These are phyloP conservation scores for Myiozetetes cayanensis DNA, from an alignment of 2,113 vertebrate species.

Conservation along the genomic window DNA sequence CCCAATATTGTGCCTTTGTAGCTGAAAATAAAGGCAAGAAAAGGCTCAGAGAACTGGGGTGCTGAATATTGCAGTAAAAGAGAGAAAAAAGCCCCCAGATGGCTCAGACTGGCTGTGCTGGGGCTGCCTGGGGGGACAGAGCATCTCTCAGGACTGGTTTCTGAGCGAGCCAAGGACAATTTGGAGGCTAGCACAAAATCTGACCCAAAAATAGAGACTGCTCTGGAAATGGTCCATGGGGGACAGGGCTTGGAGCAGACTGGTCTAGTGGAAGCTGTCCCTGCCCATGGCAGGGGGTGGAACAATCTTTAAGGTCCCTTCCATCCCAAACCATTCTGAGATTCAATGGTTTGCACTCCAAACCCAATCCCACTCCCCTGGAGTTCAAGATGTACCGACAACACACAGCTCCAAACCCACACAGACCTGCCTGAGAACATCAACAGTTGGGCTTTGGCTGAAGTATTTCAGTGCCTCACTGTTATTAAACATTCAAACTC, in stretches of 20 bases:
- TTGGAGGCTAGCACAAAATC: background rate
- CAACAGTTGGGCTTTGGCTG: background rate
- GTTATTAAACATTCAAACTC: background rate
- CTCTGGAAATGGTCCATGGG: background rate
- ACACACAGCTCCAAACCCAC: background rate
- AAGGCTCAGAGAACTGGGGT: background rate
- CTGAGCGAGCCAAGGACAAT: background rate
- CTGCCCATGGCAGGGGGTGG: background rate
- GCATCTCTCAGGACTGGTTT: background rate
- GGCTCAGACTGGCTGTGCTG: background rate
- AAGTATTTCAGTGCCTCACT: background rate
- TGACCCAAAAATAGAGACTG: background rate
- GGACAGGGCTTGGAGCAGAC: background rate
- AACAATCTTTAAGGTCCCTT: background rate
- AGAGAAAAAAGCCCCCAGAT: background rate
- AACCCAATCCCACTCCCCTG: accelerated
- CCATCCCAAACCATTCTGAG: background rate
- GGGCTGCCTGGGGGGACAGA: background rate
- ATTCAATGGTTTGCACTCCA: accelerated
- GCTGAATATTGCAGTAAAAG: background rate
- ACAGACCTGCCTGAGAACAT: accelerated
- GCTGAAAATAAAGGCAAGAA: background rate
- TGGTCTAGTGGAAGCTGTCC: background rate
- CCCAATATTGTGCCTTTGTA: background rate
- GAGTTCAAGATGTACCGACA: accelerated